Evolutionary conservation across 2,888 invertebrate genomes (phyloP).

Genomic region (Ctenicera cuprea): DNA sequence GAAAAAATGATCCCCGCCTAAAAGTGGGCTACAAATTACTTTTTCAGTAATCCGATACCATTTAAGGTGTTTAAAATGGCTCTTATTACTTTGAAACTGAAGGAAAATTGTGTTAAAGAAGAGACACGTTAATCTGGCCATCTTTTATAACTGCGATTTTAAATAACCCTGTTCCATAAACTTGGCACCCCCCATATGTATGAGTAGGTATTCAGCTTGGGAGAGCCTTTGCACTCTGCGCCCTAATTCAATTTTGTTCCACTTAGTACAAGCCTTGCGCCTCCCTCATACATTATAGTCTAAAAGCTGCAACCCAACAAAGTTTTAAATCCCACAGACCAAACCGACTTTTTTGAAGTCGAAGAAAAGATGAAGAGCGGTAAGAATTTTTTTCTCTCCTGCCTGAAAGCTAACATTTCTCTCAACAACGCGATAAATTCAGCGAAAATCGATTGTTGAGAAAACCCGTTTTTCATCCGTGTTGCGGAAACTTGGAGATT

Average conservation of each 20-base stretch:
- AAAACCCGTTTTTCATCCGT: conserved; percentile 14
- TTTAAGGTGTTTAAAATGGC: conserved; percentile 3
- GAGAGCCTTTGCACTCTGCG: conserved; percentile 19
- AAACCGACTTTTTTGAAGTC: conserved; percentile 27
- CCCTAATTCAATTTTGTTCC: conserved; percentile 43
- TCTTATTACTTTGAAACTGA: conserved; percentile 4
- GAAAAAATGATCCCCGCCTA: no score
- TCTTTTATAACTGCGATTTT: conserved; percentile 14
- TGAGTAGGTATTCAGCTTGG: conserved; percentile 29
- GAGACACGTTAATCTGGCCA: not conserved
- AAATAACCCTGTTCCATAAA: conserved; percentile 11
- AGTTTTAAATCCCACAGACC: conserved; percentile 33
- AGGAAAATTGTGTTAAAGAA: conserved; percentile 11
- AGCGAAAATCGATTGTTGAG: conserved; percentile 20
- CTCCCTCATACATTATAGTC: conserved; percentile 34
- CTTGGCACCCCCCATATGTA: conserved; percentile 20
- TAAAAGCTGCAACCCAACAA: conserved; percentile 37
- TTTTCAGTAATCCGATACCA: not conserved
- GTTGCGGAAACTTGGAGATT: conserved; percentile 10
- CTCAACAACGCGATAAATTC: conserved; percentile 16
- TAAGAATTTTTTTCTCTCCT: not conserved
- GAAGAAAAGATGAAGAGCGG: conserved; percentile 12
- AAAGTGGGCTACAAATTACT: not conserved
- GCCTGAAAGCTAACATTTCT: conserved; percentile 6
- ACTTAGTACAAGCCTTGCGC: conserved; percentile 37